These are phyloP conservation scores for Bombycilla garrulus DNA, from an alignment of 2,113 vertebrate species.

Conservation along the genomic window DNA sequence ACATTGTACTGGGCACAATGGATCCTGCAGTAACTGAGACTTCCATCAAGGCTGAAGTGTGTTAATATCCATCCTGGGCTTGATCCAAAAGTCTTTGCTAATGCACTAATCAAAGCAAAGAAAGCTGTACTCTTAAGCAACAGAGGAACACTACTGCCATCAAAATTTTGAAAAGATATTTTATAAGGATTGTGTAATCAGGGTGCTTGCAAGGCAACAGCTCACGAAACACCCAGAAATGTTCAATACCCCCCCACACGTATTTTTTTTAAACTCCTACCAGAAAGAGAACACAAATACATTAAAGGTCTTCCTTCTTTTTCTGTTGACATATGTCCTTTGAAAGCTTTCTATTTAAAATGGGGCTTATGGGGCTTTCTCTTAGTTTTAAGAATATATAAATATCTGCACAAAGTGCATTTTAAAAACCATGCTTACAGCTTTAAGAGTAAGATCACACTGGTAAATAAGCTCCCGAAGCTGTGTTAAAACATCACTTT, in stretches of 20 bases:
- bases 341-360: neutral
- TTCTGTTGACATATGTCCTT: neutral
- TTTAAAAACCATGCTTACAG: conserved; percentile 77
- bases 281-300: neutral
- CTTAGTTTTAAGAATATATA: neutral
- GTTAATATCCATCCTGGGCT: neutral
- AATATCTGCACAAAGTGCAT: neutral
- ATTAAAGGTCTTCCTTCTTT: neutral
- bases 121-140: neutral
- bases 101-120: neutral
- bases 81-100: neutral
- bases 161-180: neutral
- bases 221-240: neutral
- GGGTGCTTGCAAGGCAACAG: neutral
- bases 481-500: conserved; percentile 88
- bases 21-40: neutral
- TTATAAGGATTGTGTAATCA: neutral
- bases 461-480: conserved; percentile 92
- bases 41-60: neutral
- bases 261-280: neutral
- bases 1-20: neutral
- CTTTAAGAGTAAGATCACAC: conserved; percentile 96
- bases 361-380: neutral
- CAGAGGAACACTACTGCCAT: neutral
- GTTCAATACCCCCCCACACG: fast-evolving